phyloP scores from a whole-genome alignment of 1,140 invertebrate genomes.

The Dendrolimus kikuchii region DNA sequence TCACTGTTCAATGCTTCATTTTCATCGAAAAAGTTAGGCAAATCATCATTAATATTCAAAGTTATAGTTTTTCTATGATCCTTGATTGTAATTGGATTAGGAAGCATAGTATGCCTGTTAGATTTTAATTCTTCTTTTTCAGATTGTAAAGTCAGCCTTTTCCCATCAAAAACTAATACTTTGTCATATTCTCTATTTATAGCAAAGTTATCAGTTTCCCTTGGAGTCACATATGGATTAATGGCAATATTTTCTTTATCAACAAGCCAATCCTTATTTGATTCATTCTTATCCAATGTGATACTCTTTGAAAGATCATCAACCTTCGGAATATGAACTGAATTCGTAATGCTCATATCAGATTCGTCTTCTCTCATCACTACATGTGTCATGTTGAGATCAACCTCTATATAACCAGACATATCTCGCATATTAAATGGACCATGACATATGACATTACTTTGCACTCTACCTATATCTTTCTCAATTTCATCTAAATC shows the following conservation, averaged over 20 bases:
- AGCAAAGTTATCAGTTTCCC: conserved; percentile 39
- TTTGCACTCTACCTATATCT: conserved; percentile 29
- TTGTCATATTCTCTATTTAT: conserved; percentile 39
- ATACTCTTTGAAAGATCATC: conserved; percentile 27
- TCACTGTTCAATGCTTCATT: conserved; percentile 4
- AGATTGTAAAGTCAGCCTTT: conserved; percentile 39
- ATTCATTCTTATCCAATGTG: conserved; percentile 22
- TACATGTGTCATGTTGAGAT: conserved; percentile 45
- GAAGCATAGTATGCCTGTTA: conserved; percentile 19
- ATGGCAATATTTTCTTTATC: conserved; percentile 58
- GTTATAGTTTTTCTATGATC: conserved; percentile 40
- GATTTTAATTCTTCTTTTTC: conserved; percentile 22
- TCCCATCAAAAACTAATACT: conserved; percentile 57
- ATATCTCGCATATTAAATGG: conserved; percentile 23
- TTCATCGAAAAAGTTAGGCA: conserved; percentile 37
- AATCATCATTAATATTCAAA: conserved; percentile 41
- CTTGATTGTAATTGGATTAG: conserved; percentile 10
- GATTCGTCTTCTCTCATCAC: conserved; percentile 25
- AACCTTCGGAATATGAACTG: conserved; percentile 41
- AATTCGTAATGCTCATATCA: conserved; percentile 59
- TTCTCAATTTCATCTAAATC: conserved; percentile 54
- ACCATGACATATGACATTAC: conserved; percentile 26
- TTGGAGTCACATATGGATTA: conserved; percentile 42
- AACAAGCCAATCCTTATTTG: conserved; percentile 27
- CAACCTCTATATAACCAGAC: conserved; percentile 54